Evolutionary conservation across 2,113 vertebrate genomes (phyloP).

Genomic region (Hippopotamus amphibius): DNA sequence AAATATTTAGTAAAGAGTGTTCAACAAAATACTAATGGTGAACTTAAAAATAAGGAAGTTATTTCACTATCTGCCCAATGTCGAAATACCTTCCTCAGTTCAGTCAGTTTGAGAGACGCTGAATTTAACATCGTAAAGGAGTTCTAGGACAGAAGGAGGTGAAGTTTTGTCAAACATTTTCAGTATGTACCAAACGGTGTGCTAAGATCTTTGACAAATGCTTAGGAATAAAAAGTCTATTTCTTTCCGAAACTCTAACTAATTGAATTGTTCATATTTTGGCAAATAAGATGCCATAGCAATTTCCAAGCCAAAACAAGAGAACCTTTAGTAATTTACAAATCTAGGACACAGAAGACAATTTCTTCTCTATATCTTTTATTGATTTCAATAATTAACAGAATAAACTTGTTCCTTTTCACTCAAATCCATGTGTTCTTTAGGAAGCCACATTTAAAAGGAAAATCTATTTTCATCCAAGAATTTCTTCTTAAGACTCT

Average conservation of each 20-base stretch:
- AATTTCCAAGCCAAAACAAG: neutral
- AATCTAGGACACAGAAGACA: neutral
- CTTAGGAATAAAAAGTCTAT: neutral
- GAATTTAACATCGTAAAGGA: neutral
- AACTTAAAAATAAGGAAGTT: neutral
- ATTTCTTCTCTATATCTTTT: neutral
- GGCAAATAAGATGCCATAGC: neutral
- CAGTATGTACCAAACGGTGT: neutral
- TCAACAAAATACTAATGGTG: neutral
- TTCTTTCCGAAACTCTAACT: neutral
- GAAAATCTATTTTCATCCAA: neutral
- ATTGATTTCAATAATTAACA: neutral
- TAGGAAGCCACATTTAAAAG: neutral
- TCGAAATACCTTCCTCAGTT: neutral
- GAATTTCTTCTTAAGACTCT: neutral
- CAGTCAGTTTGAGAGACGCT: neutral
- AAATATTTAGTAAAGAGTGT: neutral
- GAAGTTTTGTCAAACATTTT: neutral
- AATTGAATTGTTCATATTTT: neutral
- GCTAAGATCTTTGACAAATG: neutral
- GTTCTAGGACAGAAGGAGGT: neutral
- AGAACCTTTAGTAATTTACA: neutral
- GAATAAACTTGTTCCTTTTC: neutral
- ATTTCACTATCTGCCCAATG: neutral
- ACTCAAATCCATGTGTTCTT: neutral